Evolutionary conservation across 2,797 vertebrate genomes (phyloP), one percentile per base, ranked within the genome.

Genomic region (Poecile montanus): DNA sequence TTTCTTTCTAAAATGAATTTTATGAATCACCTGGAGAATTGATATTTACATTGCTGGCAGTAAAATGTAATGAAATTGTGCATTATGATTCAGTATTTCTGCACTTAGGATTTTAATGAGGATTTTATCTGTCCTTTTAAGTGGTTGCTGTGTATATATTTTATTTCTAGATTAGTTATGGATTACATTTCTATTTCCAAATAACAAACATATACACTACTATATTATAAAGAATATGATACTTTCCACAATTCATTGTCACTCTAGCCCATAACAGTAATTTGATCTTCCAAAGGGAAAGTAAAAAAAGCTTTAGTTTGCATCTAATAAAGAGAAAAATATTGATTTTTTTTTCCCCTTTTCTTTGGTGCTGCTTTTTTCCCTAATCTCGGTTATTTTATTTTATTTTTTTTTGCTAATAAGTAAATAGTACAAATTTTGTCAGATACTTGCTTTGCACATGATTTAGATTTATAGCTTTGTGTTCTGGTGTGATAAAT

Each of bases 31-130:
- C 89, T 96, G 80, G 94, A 95, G 73, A 90, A 93, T 96, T 96
- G 91, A 76, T 97, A 96, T 96, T 96, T 97, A 96, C 95, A 91
- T 88, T 91, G 73, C 78, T 93, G 91, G 93, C 93, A 95, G 90
- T 96, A 96, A 95, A 94, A 65, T 88, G 65, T 95, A 97, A 96
- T 96, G 96, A 97, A 97, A 96, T 95, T 83, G 70, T 93, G 74
- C 72, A 61, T 70, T 95, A 86, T 97, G 97, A 97, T 94, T 97
- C 97, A 96, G 36, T 95, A 95, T 97, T 98, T 97, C 95, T 96
- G 92, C 89, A 80, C 93, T 97, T 97, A 93, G 60, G 96, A 56
- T 96, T 96, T 96, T 97, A 97, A 94, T 96, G 93, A 93, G 82
- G 93, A 71, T 95, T 97, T 95, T 96, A 93, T 97, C 96, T 97